A percentile compares a stretch with the other conserved stretches of the same genome.
These are phyloP conservation scores for Otis tarda DNA, from an alignment of 2,113 vertebrate species.

Conservation along the genomic window DNA sequence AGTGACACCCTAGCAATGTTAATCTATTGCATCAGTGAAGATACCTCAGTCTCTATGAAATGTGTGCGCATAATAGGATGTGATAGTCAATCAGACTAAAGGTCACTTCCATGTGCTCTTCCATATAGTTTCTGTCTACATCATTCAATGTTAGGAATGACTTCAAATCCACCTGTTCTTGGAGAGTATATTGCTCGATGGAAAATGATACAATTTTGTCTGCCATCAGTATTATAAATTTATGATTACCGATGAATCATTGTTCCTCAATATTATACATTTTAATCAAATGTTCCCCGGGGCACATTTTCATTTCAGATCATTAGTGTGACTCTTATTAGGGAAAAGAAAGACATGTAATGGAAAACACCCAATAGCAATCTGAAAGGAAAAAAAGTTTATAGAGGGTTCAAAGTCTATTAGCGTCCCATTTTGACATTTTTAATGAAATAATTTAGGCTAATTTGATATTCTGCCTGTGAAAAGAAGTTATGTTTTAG, in stretches of 20 bases:
- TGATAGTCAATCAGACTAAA: not conserved
- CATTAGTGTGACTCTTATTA: slow-evolving; percentile 18
- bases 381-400: not conserved
- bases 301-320: slow-evolving; percentile 6
- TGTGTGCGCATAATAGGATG: not conserved
- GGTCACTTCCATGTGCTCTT: not conserved
- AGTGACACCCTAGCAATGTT: not conserved
- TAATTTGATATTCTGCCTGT: not conserved
- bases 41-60: not conserved
- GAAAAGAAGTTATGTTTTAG: not conserved
- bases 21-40: not conserved
- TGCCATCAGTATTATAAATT: slow-evolving; percentile 23
- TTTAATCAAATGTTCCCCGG: slow-evolving; percentile 40
- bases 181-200: not conserved
- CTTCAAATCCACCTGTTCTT: not conserved
- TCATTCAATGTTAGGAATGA: not conserved
- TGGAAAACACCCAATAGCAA: not conserved
- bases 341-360: not conserved
- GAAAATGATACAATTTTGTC: slow-evolving; percentile 6
- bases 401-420: not conserved
- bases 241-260: slow-evolving; percentile 5
- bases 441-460: not conserved
- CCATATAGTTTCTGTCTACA: not conserved
- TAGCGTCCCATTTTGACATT: not conserved
- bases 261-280: slow-evolving; percentile 3